These are phyloP conservation scores for Metaphire vulgaris DNA, from an alignment of 1,140 invertebrate species.

Conservation along the genomic window DNA sequence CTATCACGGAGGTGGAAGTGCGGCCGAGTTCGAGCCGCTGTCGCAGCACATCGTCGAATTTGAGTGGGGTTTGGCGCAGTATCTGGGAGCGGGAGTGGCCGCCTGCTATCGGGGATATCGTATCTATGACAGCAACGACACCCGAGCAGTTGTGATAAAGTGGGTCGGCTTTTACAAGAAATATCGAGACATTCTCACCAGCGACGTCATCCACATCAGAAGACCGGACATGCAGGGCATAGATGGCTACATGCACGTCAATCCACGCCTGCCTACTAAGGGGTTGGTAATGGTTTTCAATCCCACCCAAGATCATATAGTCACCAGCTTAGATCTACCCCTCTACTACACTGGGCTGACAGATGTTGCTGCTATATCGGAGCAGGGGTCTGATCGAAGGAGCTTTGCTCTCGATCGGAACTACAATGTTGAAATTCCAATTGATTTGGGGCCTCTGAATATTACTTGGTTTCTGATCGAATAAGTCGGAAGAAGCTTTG, in stretches of 20 bases:
- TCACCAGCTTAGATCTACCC: background rate
- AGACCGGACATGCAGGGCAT: slow-evolving; percentile 24
- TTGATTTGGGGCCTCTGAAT: background rate
- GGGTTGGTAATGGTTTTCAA: slow-evolving; percentile 23
- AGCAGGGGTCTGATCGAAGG: background rate
- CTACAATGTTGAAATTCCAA: slow-evolving; percentile 3
- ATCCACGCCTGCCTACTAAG: background rate
- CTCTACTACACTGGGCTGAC: slow-evolving; percentile 20
- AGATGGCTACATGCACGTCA: slow-evolving; percentile 25
- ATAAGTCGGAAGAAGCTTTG: too few species aligned
- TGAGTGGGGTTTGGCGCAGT: slow-evolving; percentile 24
- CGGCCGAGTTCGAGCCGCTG: slow-evolving; percentile 21
- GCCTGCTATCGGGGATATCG: slow-evolving; percentile 23
- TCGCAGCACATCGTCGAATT: slow-evolving; percentile 11
- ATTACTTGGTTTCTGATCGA: slow-evolving; percentile 19
- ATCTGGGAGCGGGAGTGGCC: slow-evolving; percentile 25
- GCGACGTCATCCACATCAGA: slow-evolving; percentile 18
- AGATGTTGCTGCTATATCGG: background rate
- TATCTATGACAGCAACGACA: slow-evolving; percentile 13
- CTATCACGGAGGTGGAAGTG: slow-evolving; percentile 19
- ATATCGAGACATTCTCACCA: slow-evolving; percentile 15
- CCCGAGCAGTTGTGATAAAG: slow-evolving; percentile 11
- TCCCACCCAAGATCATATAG: background rate
- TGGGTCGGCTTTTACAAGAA: slow-evolving; percentile 23
- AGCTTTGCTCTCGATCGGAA: background rate